Conservation (phyloP, 2,113 vertebrate species). For the Shinisaurus crocodilurus region DNA sequence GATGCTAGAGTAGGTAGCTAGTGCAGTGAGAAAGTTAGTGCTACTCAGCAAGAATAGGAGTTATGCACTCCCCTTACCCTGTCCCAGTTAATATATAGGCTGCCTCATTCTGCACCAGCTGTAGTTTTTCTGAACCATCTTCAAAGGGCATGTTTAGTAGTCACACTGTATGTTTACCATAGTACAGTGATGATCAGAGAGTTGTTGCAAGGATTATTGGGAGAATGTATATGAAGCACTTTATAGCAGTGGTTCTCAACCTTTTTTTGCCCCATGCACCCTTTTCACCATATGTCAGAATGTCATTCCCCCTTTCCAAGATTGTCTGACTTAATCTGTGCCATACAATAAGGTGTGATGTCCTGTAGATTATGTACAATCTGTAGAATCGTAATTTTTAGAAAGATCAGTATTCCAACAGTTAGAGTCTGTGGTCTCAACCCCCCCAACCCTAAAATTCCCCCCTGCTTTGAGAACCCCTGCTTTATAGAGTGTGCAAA, state of each 20-base stretch:
- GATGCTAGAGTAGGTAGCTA: background rate
- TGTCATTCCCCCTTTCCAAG: too few species aligned
- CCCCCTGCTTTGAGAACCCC: too few species aligned
- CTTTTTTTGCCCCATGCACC: too few species aligned
- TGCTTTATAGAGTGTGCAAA: background rate
- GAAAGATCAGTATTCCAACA: too few species aligned
- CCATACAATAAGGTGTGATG: too few species aligned
- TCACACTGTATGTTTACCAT: background rate
- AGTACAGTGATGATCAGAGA: background rate
- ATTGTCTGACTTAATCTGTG: too few species aligned
- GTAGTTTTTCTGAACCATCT: background rate
- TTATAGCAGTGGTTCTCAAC: too few species aligned
- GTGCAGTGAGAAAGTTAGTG: background rate
- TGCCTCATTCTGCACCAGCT: background rate
- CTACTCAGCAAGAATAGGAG: background rate
- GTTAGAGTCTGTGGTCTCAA: too few species aligned
- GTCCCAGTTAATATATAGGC: background rate
- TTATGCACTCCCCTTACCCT: background rate
- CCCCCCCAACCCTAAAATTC: too few species aligned
- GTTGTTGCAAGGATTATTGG: background rate
- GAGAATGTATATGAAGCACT: background rate
- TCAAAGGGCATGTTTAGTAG: background rate
- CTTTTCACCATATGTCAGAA: too few species aligned
- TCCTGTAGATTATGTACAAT: too few species aligned
- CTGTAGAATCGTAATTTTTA: too few species aligned